phyloP scores from a whole-genome alignment of 2,113 vertebrate species.

The Platichthys flesus region DNA sequence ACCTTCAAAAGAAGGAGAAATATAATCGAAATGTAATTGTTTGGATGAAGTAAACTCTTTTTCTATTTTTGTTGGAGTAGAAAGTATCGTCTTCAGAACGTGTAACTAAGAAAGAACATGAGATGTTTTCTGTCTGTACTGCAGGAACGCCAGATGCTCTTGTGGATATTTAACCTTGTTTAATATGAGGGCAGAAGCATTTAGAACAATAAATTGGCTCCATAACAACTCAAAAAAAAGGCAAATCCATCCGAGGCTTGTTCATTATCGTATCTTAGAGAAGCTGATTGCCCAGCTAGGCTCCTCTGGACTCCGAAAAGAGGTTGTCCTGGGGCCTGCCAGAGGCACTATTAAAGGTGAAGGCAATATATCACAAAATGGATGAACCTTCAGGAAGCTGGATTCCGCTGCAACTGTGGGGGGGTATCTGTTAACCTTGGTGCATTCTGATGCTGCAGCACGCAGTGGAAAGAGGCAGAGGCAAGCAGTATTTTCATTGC shows the following conservation, averaged over 20 bases:
- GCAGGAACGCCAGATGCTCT: neutral
- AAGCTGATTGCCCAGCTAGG: constrained; percentile 1
- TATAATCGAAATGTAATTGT: constrained; percentile 1
- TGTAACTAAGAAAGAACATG: neutral
- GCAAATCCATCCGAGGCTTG: neutral
- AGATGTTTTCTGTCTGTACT: neutral
- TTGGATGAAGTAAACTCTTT: neutral
- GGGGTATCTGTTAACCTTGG: constrained; percentile 7
- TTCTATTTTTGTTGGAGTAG: neutral
- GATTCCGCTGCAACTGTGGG: constrained; percentile 22
- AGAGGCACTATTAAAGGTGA: constrained; percentile 51
- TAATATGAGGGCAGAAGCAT: constrained; percentile 2
- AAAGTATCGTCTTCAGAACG: neutral
- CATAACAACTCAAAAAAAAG: constrained; percentile 10
- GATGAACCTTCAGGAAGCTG: constrained; percentile 48
- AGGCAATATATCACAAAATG: constrained; percentile 52
- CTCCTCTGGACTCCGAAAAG: neutral
- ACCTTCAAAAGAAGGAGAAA: neutral
- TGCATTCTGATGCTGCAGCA: constrained; percentile 23
- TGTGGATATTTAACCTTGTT: neutral
- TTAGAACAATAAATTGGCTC: constrained; percentile 3
- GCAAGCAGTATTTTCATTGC: neutral
- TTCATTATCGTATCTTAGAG: constrained; percentile 28
- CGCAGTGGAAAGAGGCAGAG: neutral
- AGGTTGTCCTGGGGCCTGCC: constrained; percentile 26